Percentiles rank a stretch among this genome's conserved stretches.
phyloP scores from a whole-genome alignment of 2,888 invertebrate genomes.

The Embidobia sp. region DNA sequence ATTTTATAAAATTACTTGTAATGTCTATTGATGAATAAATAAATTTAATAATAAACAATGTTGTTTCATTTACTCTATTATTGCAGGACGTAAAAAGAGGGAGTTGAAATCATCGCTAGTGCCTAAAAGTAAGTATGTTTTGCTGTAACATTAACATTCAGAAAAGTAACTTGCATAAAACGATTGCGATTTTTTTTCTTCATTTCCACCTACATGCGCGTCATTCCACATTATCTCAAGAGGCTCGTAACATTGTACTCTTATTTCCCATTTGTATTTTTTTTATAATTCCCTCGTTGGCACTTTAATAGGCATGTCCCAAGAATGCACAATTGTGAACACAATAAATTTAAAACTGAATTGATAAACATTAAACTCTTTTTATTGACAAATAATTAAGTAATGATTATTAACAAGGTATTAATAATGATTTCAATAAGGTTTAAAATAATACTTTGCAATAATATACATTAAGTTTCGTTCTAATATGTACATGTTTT shows the following conservation, averaged over 20 bases:
- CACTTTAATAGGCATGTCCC: slow-evolving; percentile 46
- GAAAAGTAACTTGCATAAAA: slow-evolving; percentile 40
- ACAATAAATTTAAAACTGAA: slow-evolving; percentile 25
- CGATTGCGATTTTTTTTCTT: slow-evolving; percentile 39
- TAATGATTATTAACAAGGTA: neutral
- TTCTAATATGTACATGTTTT: too few species aligned
- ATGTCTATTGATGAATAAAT: too few species aligned
- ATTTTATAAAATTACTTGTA: too few species aligned
- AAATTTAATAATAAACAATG: too few species aligned
- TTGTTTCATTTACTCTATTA: too few species aligned
- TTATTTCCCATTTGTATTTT: slow-evolving; percentile 59
- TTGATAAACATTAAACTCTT: slow-evolving; percentile 22
- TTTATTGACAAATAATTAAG: too few species aligned
- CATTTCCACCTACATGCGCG: slow-evolving; percentile 37
- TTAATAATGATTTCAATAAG: neutral
- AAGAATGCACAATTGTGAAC: slow-evolving; percentile 56
- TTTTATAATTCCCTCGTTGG: slow-evolving; percentile 56
- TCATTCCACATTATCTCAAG: slow-evolving; percentile 50
- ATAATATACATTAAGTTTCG: too few species aligned
- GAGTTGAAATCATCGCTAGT: slow-evolving; percentile 66
- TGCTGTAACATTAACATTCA: slow-evolving; percentile 28
- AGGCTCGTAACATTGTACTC: slow-evolving; percentile 52
- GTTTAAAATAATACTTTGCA: too few species aligned
- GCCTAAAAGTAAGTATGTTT: slow-evolving; percentile 70
- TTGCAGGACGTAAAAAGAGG: slow-evolving; percentile 76